Conservation (phyloP, 2,113 vertebrate species). For the Odobenus rosmarus region DNA sequence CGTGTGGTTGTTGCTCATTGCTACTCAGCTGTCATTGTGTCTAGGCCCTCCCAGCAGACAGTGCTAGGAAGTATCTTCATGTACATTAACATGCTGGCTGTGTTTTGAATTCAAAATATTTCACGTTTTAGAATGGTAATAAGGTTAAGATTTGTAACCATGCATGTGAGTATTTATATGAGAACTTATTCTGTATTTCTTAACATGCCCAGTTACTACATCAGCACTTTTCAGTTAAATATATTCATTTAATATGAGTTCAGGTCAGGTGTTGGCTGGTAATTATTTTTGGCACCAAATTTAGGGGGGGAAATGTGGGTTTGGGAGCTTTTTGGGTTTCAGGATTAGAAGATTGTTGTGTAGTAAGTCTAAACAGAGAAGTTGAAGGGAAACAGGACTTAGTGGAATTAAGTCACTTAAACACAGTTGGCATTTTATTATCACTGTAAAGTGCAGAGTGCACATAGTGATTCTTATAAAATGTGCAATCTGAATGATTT, state of each 20-base stretch:
- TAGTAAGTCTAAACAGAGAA: background rate
- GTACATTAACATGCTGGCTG: background rate
- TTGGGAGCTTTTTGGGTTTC: background rate
- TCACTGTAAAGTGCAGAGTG: background rate
- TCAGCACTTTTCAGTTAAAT: background rate
- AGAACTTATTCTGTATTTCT: background rate
- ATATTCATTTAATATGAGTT: background rate
- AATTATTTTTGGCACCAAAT: background rate
- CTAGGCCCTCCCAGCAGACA: no score
- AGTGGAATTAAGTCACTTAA: background rate
- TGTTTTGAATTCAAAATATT: background rate
- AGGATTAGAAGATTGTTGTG: background rate
- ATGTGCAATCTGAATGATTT: background rate
- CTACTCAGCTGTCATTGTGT: background rate
- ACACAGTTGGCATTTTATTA: background rate
- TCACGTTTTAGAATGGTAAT: background rate
- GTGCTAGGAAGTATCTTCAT: background rate
- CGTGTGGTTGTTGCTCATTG: background rate
- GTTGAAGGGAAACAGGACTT: background rate
- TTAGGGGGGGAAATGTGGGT: background rate
- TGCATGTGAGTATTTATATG: no score
- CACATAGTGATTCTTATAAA: background rate
- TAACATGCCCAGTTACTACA: background rate
- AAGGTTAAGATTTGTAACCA: no score
- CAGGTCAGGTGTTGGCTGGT: background rate